Evolutionary conservation across 2,797 vertebrate genomes (phyloP).

Genomic region (Enteromius treurensis): DNA sequence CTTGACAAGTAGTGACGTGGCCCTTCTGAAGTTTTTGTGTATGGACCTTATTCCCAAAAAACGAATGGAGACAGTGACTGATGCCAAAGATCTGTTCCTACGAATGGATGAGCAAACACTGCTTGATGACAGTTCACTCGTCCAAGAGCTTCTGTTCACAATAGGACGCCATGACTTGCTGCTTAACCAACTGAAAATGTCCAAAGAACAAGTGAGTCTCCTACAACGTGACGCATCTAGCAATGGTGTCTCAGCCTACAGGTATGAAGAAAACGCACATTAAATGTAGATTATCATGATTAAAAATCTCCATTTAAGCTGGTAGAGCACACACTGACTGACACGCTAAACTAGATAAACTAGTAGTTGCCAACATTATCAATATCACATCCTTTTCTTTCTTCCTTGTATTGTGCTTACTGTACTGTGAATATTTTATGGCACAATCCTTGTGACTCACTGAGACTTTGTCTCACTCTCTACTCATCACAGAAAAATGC

Average conservation of each 20-base stretch:
- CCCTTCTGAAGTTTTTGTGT: constrained; percentile 77
- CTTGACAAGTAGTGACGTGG: constrained; percentile 71
- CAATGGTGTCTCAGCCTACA: constrained; percentile 69
- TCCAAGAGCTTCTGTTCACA: constrained; percentile 69
- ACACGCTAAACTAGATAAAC: background rate
- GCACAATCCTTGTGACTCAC: background rate
- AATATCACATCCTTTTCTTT: background rate
- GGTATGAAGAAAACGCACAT: constrained; percentile 59
- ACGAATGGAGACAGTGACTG: constrained; percentile 65
- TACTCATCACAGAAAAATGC: constrained; percentile 65
- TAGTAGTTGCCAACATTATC: background rate
- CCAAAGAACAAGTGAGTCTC: constrained; percentile 30
- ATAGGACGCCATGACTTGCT: constrained; percentile 72
- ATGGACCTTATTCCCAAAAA: constrained; percentile 67
- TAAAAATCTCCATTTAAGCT: background rate
- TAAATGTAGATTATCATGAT: background rate
- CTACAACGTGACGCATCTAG: constrained; percentile 32
- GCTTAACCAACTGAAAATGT: constrained; percentile 53
- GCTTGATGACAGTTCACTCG: constrained; percentile 63
- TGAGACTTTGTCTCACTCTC: background rate
- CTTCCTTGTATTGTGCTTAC: background rate
- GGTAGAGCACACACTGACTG: background rate
- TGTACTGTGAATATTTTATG: background rate
- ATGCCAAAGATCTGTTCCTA: constrained; percentile 69
- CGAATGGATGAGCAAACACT: constrained; percentile 69